phyloP scores from a whole-genome alignment of 2,888 invertebrate genomes.

The Ferdinandea cuprea region DNA sequence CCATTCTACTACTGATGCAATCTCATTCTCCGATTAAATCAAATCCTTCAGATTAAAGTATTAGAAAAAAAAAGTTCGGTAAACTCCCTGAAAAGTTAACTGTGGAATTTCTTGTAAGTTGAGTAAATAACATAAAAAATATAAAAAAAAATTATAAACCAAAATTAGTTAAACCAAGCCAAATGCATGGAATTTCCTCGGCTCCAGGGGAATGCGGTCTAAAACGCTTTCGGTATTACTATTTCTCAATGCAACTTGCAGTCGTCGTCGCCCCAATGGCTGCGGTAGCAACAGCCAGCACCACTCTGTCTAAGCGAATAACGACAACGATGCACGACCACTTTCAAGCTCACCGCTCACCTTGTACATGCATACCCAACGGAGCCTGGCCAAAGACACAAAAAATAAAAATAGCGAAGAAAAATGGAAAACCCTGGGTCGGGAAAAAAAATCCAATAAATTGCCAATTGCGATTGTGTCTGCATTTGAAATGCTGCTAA shows the following conservation, averaged over 20 bases:
- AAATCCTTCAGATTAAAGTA: conserved; percentile 20
- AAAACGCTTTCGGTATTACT: conserved; percentile 32
- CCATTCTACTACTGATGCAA: conserved; percentile 59
- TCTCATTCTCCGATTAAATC: conserved; percentile 50
- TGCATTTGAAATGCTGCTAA: conserved; percentile 68
- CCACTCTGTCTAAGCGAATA: conserved; percentile 54
- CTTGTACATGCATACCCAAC: conserved; percentile 45
- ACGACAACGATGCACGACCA: conserved; percentile 48
- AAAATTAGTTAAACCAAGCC: conserved; percentile 38
- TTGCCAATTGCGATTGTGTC: conserved; percentile 72
- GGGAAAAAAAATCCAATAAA: conserved; percentile 57
- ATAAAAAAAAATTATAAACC: conserved; percentile 12
- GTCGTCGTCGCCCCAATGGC: conserved; percentile 72
- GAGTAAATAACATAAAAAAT: too few species aligned
- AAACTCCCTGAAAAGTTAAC: conserved; percentile 16
- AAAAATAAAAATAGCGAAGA: conserved; percentile 36
- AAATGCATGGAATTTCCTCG: conserved; percentile 55
- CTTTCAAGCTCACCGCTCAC: conserved; percentile 61
- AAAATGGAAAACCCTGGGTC: conserved; percentile 59
- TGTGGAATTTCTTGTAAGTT: conserved; percentile 30
- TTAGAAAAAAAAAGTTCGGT: not conserved
- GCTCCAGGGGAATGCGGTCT: conserved; percentile 46
- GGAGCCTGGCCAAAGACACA: conserved; percentile 28
- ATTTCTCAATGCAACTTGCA: conserved; percentile 49
- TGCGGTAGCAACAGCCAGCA: conserved; percentile 32